Evolutionary conservation across 2,888 invertebrate genomes (phyloP).

Genomic region (Diloba caeruleocephala): DNA sequence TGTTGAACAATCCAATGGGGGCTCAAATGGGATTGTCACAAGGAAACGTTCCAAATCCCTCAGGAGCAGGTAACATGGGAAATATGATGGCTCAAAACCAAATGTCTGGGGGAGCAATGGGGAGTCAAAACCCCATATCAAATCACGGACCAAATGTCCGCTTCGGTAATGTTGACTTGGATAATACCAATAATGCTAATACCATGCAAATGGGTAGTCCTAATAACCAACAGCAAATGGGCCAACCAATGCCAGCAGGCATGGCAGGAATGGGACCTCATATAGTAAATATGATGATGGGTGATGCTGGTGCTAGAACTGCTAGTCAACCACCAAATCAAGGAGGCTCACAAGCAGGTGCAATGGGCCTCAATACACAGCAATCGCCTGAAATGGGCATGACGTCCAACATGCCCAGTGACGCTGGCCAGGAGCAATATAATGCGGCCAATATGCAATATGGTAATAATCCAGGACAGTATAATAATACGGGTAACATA

Average conservation of each 20-base stretch:
- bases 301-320: constrained; percentile 40
- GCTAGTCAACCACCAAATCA: constrained; percentile 30
- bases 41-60: constrained; percentile 30
- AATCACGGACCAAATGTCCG: constrained; percentile 31
- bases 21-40: constrained; percentile 67
- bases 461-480: constrained; percentile 30
- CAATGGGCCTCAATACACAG: constrained; percentile 57
- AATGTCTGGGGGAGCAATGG: constrained; percentile 44
- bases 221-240: constrained; percentile 20
- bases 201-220: constrained; percentile 17
- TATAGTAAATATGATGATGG: constrained; percentile 75
- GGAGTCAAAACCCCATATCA: constrained; percentile 20
- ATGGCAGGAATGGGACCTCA: constrained; percentile 80
- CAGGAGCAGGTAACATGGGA: constrained; percentile 26
- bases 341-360: constrained; percentile 14
- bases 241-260: constrained; percentile 52
- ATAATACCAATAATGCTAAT: constrained; percentile 15
- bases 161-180: constrained; percentile 42
- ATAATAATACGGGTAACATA: constrained; percentile 18
- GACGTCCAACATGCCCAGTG: constrained; percentile 10
- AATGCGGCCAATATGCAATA: constrained; percentile 7
- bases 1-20: constrained; percentile 72
- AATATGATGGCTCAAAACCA: constrained; percentile 39
- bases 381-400: constrained; percentile 57
- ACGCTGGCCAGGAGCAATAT: constrained; percentile 34